These are phyloP conservation scores for Mechanitis mazaeus DNA, from an alignment of 2,888 invertebrate genomes.

Conservation along the genomic window DNA sequence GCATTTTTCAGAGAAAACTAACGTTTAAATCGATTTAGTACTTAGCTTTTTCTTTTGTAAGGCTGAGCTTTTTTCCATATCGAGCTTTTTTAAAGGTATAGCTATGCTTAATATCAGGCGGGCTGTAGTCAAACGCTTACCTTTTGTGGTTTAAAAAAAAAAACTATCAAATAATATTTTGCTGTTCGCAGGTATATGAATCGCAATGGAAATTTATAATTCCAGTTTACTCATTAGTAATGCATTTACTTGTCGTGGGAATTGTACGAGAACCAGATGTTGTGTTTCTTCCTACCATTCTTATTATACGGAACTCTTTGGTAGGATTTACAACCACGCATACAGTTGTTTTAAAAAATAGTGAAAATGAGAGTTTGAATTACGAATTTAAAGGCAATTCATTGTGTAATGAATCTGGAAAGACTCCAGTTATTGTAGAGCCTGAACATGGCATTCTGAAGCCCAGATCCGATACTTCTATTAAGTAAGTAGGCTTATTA, in stretches of 20 bases:
- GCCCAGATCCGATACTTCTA: constrained; percentile 63
- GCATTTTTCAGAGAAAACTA: no score
- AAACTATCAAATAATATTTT: not conserved
- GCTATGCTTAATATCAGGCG: no score
- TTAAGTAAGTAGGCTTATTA: constrained; percentile 59
- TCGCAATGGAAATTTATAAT: constrained; percentile 81
- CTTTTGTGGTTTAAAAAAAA: no score
- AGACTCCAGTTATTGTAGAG: constrained; percentile 66
- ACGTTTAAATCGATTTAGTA: no score
- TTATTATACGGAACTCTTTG: constrained; percentile 78
- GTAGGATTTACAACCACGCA: constrained; percentile 72
- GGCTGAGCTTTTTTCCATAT: no score
- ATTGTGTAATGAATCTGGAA: constrained; percentile 71
- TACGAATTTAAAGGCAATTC: constrained; percentile 76
- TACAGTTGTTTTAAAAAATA: constrained; percentile 68
- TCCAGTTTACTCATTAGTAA: constrained; percentile 71
- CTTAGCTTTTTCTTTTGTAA: no score
- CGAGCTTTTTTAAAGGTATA: no score
- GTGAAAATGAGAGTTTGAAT: constrained; percentile 67
- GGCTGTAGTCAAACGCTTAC: no score
- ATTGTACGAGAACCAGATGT: constrained; percentile 79
- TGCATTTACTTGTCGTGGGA: constrained; percentile 79
- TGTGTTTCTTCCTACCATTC: constrained; percentile 74
- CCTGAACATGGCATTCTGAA: constrained; percentile 70
- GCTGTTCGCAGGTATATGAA: constrained; percentile 68